Base-by-base conservation (phyloP, 37 sponge, comb jelly and placozoan species). In the Hexactinellida sp. region DNA sequence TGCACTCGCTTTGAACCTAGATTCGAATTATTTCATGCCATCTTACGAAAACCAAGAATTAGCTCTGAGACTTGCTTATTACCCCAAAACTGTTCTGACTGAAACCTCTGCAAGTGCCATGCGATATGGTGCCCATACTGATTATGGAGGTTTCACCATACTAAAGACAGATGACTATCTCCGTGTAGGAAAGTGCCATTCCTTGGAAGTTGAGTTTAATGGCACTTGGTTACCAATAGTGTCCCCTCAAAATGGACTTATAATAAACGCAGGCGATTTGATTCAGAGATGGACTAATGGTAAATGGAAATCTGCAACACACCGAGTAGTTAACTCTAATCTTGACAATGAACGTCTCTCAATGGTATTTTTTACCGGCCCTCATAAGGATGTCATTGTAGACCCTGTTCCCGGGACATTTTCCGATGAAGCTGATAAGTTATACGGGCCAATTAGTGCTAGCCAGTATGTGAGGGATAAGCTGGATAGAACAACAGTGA, bases 61-160 rank as follows among this genome's bases (percentile, higher is more conserved):
- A 32, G 3, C 30, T 23, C 76, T 63, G 21, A 10, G 76, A 63
- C 21, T 63, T 3, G 76, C 28, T n/a, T 63, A 63, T 23, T 63
- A 63, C 76, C 32, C 76, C 34, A 63, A 63, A 63, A 10, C 30
- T 21, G 52, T 19, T 19, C 9, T 47, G 16, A 47, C 9, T 16
- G 76, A 63, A 63, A 21, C 76, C 3, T 3, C 76, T 32, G 34
- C 5, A 28, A 63, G 13, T 25, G 76, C 28, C 21, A 5, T 32
- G 13, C 76, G 76, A 25, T 63, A 63, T n/a, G 76, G 76, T n/a
- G 76, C 76, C 3, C 76, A 63, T n/a, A 63, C 76, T 25, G 76
- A 63, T n/a, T 63, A 63, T 63, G 30, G 30, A 25, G 76, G 76
- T 25, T 63, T 63, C 34, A 63, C 76, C 13, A 63, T 63, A 3